phyloP scores from a whole-genome alignment of 2,797 vertebrate species.

The Orientallactaga sibirica region DNA sequence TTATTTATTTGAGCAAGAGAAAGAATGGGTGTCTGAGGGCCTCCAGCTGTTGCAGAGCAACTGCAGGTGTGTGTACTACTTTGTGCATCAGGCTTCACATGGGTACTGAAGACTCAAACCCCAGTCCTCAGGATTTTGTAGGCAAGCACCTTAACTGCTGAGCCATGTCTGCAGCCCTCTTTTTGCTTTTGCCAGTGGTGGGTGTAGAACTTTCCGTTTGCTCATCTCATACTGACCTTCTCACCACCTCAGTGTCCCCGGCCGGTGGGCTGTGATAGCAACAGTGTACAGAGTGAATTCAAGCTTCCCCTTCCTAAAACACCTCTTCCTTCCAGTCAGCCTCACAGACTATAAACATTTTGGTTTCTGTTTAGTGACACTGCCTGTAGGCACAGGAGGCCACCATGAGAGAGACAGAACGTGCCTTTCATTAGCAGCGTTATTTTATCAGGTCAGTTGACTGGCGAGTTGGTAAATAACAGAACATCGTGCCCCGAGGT shows the following conservation, averaged over 20 bases:
- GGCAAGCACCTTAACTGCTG: neutral
- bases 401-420: neutral
- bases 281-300: neutral
- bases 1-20: too few relatives aligned
- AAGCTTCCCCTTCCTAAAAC: neutral
- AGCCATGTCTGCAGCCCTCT: neutral
- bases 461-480: neutral
- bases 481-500: neutral
- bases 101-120: too few relatives aligned
- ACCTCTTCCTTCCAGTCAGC: neutral
- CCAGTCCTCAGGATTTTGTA: too few relatives aligned
- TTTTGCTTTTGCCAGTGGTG: neutral
- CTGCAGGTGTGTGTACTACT: too few relatives aligned
- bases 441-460: neutral
- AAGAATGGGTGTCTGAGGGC: too few relatives aligned
- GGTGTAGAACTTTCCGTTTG: neutral
- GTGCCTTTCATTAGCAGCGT: neutral
- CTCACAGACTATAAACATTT: neutral
- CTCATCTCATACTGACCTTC: neutral
- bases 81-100: too few relatives aligned
- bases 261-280: neutral
- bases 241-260: fast-evolving
- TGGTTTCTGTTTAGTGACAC: neutral
- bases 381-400: neutral
- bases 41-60: too few relatives aligned